Base-by-base conservation (phyloP, 2,888 invertebrate species). In the Andrena trimmerana region DNA sequence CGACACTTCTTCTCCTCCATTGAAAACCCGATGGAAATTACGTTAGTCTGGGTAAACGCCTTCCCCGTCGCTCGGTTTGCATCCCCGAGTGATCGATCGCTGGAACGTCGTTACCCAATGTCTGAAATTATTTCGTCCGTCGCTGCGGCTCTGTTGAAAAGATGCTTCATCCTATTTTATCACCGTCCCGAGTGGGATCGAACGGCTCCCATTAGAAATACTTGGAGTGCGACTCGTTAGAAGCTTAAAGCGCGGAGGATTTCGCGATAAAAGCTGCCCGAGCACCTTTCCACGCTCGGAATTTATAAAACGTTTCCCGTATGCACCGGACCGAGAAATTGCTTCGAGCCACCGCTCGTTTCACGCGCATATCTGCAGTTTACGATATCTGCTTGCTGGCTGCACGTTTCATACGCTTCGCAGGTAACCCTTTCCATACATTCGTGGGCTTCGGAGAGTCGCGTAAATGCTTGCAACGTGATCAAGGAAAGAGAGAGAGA, bases 21-120 rank as follows among this genome's bases (percentile, higher is more conserved):
- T 77, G 86, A 73, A 77, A 62, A 73, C 36, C 70, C 57, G 59
- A 85, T 84, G 72, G 70, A 81, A 76, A 84, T 85, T 81, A 52
- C 71, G 24, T 85, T 85, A 50, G 52, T 31, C 20, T 20, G 27
- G 57, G 33, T 62, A 76, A 60, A 70, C 42, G 69, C 59, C 69
- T 48, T 68, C 67, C 0, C 20, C 52, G 36, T 59, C 24, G 27
- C 36, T 13, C n/a, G 29, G 48, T 27, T 57, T 57, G 72, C 72
- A 75, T 75, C 57, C 27, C 33, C 27, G 27, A 31, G 13, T 52
- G 76, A 71, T 76, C 76, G 66, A 78, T 67, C 60, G 24, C 2
- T 16, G 42, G 10, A 13, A 13, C 65, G 60, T 70, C 10, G 52
- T 75, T 63, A 71, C 54, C 62, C 62, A 63, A 33, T 48, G 48